A percentile compares a stretch with the other conserved stretches of the same genome.
Evolutionary conservation across 2,888 invertebrate genomes (phyloP).

Genomic region (Pterostichus niger): DNA sequence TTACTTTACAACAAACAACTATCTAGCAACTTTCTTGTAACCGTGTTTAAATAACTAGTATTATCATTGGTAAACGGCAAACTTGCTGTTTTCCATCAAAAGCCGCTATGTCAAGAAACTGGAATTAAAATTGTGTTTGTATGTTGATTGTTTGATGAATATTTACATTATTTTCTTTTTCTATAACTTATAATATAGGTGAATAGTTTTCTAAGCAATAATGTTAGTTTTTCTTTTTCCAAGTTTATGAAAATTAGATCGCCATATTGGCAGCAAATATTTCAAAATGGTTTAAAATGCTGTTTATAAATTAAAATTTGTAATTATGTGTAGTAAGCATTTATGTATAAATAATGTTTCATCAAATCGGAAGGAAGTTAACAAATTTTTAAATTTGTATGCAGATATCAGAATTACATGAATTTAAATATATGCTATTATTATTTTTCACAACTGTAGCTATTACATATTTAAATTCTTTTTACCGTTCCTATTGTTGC

Average conservation of each 20-base stretch:
- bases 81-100: background rate
- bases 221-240: background rate
- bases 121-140: constrained; percentile 14
- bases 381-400: constrained; percentile 32
- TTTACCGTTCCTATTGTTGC: background rate
- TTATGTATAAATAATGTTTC: background rate
- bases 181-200: constrained; percentile 4
- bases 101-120: background rate
- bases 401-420: background rate
- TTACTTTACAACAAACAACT: constrained; percentile 13
- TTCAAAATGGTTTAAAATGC: too few relatives aligned
- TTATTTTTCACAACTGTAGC: constrained; percentile 14
- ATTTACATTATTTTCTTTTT: background rate
- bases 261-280: too few relatives aligned
- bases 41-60: constrained; percentile 24
- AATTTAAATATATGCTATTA: background rate
- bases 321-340: too few relatives aligned
- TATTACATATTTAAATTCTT: background rate
- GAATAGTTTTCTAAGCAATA: background rate
- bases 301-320: too few relatives aligned
- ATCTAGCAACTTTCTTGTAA: constrained; percentile 19
- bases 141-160: background rate
- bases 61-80: background rate
- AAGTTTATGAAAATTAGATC: too few relatives aligned
- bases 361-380: constrained; percentile 31